Conservation (phyloP, 1,140 invertebrate genomes). For the Oncopeltus fasciatus region DNA sequence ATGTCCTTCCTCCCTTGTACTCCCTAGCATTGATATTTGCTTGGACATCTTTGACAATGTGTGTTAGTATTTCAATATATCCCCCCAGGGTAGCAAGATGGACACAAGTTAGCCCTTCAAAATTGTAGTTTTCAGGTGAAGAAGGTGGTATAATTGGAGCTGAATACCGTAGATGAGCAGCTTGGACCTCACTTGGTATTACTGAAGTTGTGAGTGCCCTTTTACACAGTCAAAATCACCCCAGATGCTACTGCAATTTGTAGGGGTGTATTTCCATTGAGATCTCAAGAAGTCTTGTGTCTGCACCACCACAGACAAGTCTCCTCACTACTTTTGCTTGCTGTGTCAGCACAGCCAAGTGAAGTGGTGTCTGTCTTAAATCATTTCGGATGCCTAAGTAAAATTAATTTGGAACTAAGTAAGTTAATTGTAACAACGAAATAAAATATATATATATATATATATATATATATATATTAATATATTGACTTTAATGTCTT, state of each 20-base stretch:
- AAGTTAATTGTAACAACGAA: no score
- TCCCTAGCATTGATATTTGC: slow-evolving; percentile 11
- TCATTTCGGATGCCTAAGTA: slow-evolving; percentile 55
- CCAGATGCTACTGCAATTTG: slow-evolving; percentile 51
- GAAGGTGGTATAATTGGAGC: slow-evolving; percentile 34
- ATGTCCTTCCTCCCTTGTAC: slow-evolving; percentile 19
- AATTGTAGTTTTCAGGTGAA: slow-evolving; percentile 58
- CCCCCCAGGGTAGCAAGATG: not conserved
- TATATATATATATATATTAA: no score
- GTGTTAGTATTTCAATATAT: not conserved
- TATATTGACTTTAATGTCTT: not conserved
- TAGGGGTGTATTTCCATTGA: slow-evolving; percentile 51
- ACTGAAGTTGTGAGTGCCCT: slow-evolving; percentile 47
- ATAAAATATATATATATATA: no score
- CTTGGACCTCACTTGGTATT: slow-evolving; percentile 32
- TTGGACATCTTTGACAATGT: not conserved
- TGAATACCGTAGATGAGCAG: slow-evolving; percentile 17
- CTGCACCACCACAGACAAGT: slow-evolving; percentile 52
- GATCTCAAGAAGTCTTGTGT: slow-evolving; percentile 39
- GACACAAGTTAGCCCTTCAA: slow-evolving; percentile 31
- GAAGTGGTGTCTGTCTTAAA: slow-evolving; percentile 49
- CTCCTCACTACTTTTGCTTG: slow-evolving; percentile 47
- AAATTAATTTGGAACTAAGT: slow-evolving; percentile 47
- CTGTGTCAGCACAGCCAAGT: slow-evolving; percentile 53
- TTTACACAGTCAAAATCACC: slow-evolving; percentile 43